Evolutionary conservation across 2,888 invertebrate genomes (phyloP), one percentile per base, ranked within the genome.

Genomic region (Globia sparganii): DNA sequence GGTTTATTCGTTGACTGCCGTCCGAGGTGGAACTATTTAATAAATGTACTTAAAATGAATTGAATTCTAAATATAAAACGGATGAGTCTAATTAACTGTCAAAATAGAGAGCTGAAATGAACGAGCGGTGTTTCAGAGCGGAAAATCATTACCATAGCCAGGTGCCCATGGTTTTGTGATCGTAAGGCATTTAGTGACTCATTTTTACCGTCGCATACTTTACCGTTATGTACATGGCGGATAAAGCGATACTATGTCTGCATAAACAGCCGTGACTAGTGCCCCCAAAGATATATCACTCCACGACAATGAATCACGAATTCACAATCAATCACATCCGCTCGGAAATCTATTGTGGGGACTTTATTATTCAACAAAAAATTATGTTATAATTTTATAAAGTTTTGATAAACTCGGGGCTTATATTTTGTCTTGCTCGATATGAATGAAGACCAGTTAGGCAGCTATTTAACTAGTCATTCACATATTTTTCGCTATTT

Each of bases 121-220:
- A 88, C 85, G 81, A 83, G 79, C 79, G 58, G 85, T 78, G 90
- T 91, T 93, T 89, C 91, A 91, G 92, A 94, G 93, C 93, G 93
- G 92, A 93, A 95, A 94, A 93, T 92, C 89, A 91, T 92, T 93
- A 92, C 91, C 92, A 92, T 92, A 92, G 92, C 87, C 87, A 86
- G 89, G 89, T 86, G 86, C 85, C 89, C 89, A 89, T 93, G 91
- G 91, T 90, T 90, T 90, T 90, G 89, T 91, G 88, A 91, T 62
- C 21, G 56, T 58, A 56, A 65, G 87, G 86, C 85, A 88, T 87
- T 87, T 82, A 89, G 87, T 95, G 95, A 94, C 90, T 95, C 94
- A 95, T 87, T 89, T 87, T 84, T 80, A 85, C 80, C 79, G 84
- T 88, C 85, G 78, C 77, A 81, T 78, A 67, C 65, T 78, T 88